phyloP scores from a whole-genome alignment of 2,797 vertebrate genomes.

The Labeo calbasu region DNA sequence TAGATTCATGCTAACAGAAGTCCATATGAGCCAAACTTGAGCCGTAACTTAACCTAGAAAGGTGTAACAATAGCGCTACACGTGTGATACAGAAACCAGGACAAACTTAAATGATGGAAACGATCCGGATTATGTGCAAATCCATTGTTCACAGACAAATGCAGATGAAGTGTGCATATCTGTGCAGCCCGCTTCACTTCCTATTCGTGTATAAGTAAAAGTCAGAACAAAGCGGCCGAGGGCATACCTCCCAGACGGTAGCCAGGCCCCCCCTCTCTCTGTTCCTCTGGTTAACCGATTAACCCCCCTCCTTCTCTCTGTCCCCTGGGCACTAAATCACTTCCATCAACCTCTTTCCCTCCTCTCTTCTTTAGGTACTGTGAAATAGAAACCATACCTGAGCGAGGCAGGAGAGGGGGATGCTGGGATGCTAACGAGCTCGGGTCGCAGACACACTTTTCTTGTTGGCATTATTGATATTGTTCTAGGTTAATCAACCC shows the following conservation, averaged over 20 bases:
- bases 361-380: slow-evolving; percentile 32
- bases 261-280: slow-evolving; percentile 14
- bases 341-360: slow-evolving; percentile 34
- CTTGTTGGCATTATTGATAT: slow-evolving; percentile 74
- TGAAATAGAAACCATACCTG: slow-evolving; percentile 57
- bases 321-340: slow-evolving; percentile 51
- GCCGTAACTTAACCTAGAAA: slow-evolving; percentile 8
- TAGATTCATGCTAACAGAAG: neutral
- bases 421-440: slow-evolving; percentile 69
- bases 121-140: slow-evolving; percentile 1
- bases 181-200: slow-evolving; percentile 3
- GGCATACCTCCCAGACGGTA: slow-evolving; percentile 47
- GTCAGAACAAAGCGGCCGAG: slow-evolving; percentile 11
- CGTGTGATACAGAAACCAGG: neutral
- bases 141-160: slow-evolving; percentile 21
- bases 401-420: slow-evolving; percentile 15
- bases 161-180: neutral
- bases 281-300: slow-evolving; percentile 48
- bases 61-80: neutral
- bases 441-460: slow-evolving; percentile 71
- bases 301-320: slow-evolving; percentile 31
- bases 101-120: neutral
- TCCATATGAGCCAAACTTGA: neutral
- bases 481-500: slow-evolving; percentile 75
- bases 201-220: slow-evolving; percentile 10